Evolutionary conservation across 1,140 invertebrate species (phyloP), one percentile per base, ranked within the genome.

Genomic region (Lepeophtheirus salmonis): DNA sequence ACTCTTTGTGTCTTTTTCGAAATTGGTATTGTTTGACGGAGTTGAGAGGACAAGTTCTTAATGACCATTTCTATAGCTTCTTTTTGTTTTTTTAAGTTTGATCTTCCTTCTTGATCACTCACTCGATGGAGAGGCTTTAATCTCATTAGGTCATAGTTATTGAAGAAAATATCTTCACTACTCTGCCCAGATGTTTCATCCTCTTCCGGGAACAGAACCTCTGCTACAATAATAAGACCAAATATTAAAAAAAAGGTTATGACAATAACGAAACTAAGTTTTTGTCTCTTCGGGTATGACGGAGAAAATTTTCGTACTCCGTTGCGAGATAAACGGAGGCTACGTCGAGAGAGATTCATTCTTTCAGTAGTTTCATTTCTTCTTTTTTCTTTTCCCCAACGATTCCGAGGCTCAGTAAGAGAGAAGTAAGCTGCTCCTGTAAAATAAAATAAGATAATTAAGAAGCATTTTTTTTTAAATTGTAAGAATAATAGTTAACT

Each of bases 191-290:
- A 51, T n/a, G 25, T 21, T 13, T 50, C 30, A 14, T 41, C 52
- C 6, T 67, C 65, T 67, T 85, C 82, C 24, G 84, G 79, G 41
- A 84, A 72, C 67, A 84, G 78, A 63, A 84, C 79, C 72, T 88
- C 84, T 49, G 85, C 86, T 49, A 88, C 73, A 13, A 88, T 79
- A 64, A 89, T 87, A 59, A 86, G 71, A 12, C 82, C 83, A 66
- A 88, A 89, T 24, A 89, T 80, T 14, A 79, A 82, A 68, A 88
- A 86, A 69, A 89, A 88, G 73, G 86, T 84, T 61, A 89, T 78
- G 20, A 89, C 84, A 66, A 88, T 81, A 72, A 86, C 80, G 71
- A 87, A 88, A 63, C 83, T 85, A 76, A 86, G 79, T 67, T 84
- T 83, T 52, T 83, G 83, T 59, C 84, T 75, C 67, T 88, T 41